phyloP scores from a whole-genome alignment of 1,140 invertebrate genomes.

The Metopolophium dirhodum region DNA sequence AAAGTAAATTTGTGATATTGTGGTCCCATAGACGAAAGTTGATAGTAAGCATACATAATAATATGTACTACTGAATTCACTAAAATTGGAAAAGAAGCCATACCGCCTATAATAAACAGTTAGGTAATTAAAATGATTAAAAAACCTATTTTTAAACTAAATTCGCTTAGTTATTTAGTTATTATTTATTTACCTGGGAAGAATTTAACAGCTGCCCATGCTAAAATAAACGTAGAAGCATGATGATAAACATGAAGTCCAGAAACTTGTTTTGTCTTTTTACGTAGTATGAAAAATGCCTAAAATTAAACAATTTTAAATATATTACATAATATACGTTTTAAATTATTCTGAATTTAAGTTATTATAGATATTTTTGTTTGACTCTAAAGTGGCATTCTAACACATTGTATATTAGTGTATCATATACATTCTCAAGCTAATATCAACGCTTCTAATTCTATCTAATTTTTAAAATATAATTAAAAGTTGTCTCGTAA shows the following conservation, averaged over 20 bases:
- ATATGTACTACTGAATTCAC: conserved; percentile 79
- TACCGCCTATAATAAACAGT: conserved; percentile 68
- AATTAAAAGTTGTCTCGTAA: too few species aligned
- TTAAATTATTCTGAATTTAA: not conserved
- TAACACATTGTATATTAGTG: not conserved
- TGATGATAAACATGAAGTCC: conserved; percentile 76
- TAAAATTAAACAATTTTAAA: conserved; percentile 42
- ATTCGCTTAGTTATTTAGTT: not conserved
- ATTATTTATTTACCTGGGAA: conserved; percentile 66
- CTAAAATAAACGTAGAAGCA: conserved; percentile 69
- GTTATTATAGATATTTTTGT: not conserved
- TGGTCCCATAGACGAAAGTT: conserved; percentile 68
- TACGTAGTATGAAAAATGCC: conserved; percentile 74
- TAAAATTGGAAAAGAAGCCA: conserved; percentile 68
- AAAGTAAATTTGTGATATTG: conserved; percentile 61
- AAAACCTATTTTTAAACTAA: not conserved
- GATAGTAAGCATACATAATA: conserved; percentile 78
- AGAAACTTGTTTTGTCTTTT: conserved; percentile 75
- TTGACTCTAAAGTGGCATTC: not conserved
- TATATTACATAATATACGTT: not conserved
- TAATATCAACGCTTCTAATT: too few species aligned
- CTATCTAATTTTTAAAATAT: too few species aligned
- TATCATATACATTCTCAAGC: too few species aligned
- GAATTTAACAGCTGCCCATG: conserved; percentile 76
- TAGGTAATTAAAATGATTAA: conserved; percentile 39